These are phyloP conservation scores for Mesitornis unicolor DNA, from an alignment of 2,113 vertebrate genomes.

Conservation along the genomic window DNA sequence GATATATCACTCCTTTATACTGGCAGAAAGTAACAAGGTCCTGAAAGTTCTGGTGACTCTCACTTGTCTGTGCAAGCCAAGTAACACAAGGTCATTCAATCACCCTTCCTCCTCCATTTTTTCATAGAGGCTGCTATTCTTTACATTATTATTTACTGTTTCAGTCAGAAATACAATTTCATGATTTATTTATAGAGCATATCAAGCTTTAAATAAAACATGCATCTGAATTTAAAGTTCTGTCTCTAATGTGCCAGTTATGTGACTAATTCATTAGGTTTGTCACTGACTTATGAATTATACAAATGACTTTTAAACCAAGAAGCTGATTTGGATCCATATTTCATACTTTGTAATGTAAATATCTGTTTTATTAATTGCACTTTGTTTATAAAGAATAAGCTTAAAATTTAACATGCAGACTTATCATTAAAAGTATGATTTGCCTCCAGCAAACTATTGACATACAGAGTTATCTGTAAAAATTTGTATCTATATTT, in stretches of 20 bases:
- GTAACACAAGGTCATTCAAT: constrained; percentile 10
- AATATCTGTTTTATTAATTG: constrained; percentile 59
- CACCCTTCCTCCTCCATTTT: neutral
- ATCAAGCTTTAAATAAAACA: constrained; percentile 67
- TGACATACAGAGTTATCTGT: neutral
- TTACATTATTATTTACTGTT: constrained; percentile 55
- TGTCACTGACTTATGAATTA: constrained; percentile 60
- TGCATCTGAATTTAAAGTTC: constrained; percentile 15
- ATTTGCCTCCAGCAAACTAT: neutral
- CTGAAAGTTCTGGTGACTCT: neutral
- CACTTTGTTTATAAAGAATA: constrained; percentile 35
- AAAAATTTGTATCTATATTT: neutral
- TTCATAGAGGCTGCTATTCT: constrained; percentile 16
- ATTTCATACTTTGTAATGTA: constrained; percentile 51
- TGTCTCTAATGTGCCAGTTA: constrained; percentile 52
- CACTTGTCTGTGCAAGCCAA: neutral
- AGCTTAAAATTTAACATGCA: neutral
- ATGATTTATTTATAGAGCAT: constrained; percentile 58
- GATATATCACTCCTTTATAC: neutral
- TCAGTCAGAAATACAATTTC: constrained; percentile 57
- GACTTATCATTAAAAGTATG: neutral
- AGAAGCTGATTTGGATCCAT: constrained; percentile 22
- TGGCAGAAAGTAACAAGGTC: neutral
- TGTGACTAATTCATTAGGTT: constrained; percentile 72
- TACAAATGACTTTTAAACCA: constrained; percentile 39